These are phyloP conservation scores for Myiopsitta monachus DNA, from an alignment of 2,113 vertebrate species.

Conservation along the genomic window DNA sequence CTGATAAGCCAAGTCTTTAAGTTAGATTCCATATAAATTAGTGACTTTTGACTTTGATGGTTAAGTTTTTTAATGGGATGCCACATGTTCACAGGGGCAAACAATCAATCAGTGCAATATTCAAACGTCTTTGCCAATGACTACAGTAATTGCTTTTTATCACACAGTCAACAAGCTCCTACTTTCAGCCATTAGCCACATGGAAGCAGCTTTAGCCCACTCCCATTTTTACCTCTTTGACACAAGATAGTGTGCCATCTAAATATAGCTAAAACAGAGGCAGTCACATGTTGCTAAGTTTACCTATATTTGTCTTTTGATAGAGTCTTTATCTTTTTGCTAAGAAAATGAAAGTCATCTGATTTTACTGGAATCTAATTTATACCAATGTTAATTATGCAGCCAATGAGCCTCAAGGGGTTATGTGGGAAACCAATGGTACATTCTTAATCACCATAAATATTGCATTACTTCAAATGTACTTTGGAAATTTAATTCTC, in stretches of 20 bases:
- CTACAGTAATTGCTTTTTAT: neutral
- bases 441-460: slow-evolving; percentile 57
- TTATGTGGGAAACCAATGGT: neutral
- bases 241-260: neutral
- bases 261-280: neutral
- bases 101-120: slow-evolving; percentile 28
- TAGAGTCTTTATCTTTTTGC: neutral
- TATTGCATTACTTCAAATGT: slow-evolving; percentile 52
- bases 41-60: neutral
- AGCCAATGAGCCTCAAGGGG: slow-evolving; percentile 17
- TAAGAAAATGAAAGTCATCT: neutral
- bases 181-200: neutral
- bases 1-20: neutral
- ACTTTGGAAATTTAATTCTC: slow-evolving; percentile 39
- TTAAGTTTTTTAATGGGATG: slow-evolving; percentile 13
- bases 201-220: neutral
- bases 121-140: neutral
- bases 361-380: slow-evolving; percentile 52
- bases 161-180: neutral
- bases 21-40: neutral
- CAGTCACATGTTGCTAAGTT: neutral
- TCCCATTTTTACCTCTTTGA: neutral
- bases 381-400: slow-evolving; percentile 46
- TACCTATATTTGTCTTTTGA: neutral
- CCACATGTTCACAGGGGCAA: neutral